Evolutionary conservation across 2,888 invertebrate species (phyloP).

Genomic region (Dioctria linearis): DNA sequence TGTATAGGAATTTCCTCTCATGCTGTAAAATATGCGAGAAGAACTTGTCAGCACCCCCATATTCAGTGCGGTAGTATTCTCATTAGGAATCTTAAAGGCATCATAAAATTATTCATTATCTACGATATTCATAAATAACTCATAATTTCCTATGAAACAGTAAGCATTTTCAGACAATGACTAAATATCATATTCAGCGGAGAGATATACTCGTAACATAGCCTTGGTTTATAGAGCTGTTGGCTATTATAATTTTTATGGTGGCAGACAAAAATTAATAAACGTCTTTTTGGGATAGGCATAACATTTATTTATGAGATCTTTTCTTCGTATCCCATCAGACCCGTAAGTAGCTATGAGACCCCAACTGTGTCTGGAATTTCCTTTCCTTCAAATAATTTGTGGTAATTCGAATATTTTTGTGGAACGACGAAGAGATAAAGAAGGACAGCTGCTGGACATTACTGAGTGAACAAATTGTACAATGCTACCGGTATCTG

Average conservation of each 20-base stretch:
- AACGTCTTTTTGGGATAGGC: slow-evolving; percentile 28
- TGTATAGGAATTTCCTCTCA: too few species aligned
- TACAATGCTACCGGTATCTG: slow-evolving; percentile 23
- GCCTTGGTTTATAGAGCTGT: neutral
- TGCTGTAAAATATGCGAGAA: too few species aligned
- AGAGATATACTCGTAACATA: too few species aligned
- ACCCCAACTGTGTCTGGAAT: slow-evolving; percentile 35
- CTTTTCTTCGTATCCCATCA: slow-evolving; percentile 16
- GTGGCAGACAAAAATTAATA: slow-evolving; percentile 48
- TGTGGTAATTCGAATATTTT: slow-evolving; percentile 47
- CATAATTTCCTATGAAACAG: too few species aligned
- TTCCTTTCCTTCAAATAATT: slow-evolving; percentile 41
- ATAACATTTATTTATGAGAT: slow-evolving; percentile 50
- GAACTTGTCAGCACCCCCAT: too few species aligned
- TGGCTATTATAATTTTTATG: slow-evolving; percentile 25
- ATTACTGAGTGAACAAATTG: slow-evolving; percentile 10
- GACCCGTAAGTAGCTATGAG: neutral
- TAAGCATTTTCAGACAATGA: too few species aligned
- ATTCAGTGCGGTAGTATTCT: too few species aligned
- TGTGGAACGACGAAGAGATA: neutral
- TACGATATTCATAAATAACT: too few species aligned
- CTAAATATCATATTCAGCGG: too few species aligned
- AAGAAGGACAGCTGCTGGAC: neutral
- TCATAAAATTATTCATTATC: too few species aligned
- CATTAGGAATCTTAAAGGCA: too few species aligned